phyloP scores from a whole-genome alignment of 2,888 invertebrate species.

The Lasioglossum pauxillum region DNA sequence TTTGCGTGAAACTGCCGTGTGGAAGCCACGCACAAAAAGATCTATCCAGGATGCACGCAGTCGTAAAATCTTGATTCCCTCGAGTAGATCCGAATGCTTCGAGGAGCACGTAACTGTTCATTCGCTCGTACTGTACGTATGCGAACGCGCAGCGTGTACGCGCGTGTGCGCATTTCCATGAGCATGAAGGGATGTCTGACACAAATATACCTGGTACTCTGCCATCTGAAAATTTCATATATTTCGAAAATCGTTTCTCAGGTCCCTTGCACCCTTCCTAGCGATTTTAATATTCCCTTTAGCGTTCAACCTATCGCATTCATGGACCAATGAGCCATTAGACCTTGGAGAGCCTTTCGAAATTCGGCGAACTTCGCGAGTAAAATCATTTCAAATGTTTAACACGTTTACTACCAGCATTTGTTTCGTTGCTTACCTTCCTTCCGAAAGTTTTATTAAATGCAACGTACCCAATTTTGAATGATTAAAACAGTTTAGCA shows the following conservation, averaged over 20 bases:
- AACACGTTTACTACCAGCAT: no score
- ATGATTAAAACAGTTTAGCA: no score
- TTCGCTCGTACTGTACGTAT: constrained; percentile 30
- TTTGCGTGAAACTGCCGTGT: constrained; percentile 39
- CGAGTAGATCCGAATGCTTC: constrained; percentile 73
- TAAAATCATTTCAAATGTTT: not conserved
- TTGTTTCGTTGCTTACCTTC: no score
- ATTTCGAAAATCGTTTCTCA: constrained; percentile 1
- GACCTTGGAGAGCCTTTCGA: not conserved
- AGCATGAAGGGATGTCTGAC: constrained; percentile 11
- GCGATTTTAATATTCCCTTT: constrained; percentile 3
- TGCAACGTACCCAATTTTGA: no score
- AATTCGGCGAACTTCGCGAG: not conserved
- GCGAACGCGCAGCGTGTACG: not conserved
- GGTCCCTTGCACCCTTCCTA: not conserved
- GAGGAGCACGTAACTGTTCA: constrained; percentile 59
- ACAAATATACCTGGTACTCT: constrained; percentile 8
- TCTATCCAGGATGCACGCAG: constrained; percentile 50
- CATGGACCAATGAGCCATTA: constrained; percentile 8
- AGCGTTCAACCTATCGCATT: not conserved
- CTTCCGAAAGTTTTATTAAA: no score
- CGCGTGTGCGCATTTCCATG: not conserved
- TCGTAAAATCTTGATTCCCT: constrained; percentile 67
- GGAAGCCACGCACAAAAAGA: constrained; percentile 49
- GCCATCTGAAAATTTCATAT: constrained; percentile 16